Evolutionary conservation across 2,888 invertebrate genomes (phyloP), one percentile per base, ranked within the genome.

Genomic region (Leptopilina drosophilae): DNA sequence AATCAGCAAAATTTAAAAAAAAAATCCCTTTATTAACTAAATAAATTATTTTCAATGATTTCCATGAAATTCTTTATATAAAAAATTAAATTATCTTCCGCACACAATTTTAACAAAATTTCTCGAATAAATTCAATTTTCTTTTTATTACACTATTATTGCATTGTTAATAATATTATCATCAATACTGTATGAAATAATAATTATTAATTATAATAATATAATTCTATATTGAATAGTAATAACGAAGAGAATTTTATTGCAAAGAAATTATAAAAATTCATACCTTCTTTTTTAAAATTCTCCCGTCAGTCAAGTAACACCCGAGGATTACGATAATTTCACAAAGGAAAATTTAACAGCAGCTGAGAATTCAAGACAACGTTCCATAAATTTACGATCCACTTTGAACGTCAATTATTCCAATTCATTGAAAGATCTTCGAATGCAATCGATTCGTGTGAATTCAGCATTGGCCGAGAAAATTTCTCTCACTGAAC

Each of bases 301-400:
- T 49, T 77, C 69, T n/a, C 64, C 11, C 11, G 56, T 75, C 86
- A 95, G 95, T 42, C 97, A 97, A 93, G 96, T 97, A 0, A 95
- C 96, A 12, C 95, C 96, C 40, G 95, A 96, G 85, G 96, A 96
- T 85, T 98, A 98, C 96, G 96, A 97, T 84, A 95, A 95, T 88
- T 96, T 96, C 87, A 96, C 97, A 40, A 94, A 95, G 86, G 96
- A 97, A 90, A 95, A 95, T 69, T 93, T 98, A 64, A 94, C 95
- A 53, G 94, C 95, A 84, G 95, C 95, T 64, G 97, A 97, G 89
- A 93, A 94, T 64, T 96, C 95, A 64, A 94, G 96, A 77, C 95
- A 96, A 90, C 95, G 95, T 78, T 97, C 97, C 0, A 94, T 94
- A 11, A 94, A 95, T 84, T 92, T 98, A 65, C 92, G 97, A 64